Conservation (phyloP, 2,888 invertebrate genomes). For the Agrochola lota region DNA sequence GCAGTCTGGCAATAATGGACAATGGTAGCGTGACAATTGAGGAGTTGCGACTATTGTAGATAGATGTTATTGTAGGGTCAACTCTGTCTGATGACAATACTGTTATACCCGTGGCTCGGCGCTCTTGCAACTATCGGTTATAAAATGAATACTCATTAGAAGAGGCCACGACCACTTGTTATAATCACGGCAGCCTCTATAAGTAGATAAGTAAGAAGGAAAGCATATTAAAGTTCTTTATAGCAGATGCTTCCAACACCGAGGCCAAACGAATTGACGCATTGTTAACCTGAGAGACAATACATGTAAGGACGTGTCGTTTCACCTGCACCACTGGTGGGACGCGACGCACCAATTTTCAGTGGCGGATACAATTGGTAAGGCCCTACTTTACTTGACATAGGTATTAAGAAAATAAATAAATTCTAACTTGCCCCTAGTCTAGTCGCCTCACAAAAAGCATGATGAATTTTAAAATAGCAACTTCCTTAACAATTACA, state of each 20-base stretch:
- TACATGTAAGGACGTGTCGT: not conserved
- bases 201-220: not conserved
- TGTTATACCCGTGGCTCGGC: not conserved
- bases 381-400: not conserved
- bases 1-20: conserved; percentile 20
- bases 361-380: not conserved
- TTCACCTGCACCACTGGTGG: not conserved
- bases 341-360: not conserved
- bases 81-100: not conserved
- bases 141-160: not conserved
- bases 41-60: not conserved
- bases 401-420: not conserved
- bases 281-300: too few species aligned
- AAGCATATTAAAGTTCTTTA: not conserved
- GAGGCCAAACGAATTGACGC: not conserved
- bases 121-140: not conserved
- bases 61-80: not conserved
- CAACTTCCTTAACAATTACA: conserved; percentile 26
- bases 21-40: conserved; percentile 45
- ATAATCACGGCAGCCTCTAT: not conserved
- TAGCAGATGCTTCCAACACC: not conserved
- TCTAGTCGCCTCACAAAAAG: conserved; percentile 13
- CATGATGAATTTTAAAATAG: conserved; percentile 23
- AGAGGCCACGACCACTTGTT: not conserved
- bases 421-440: not conserved